These are phyloP conservation scores for Cryptophagus acutangulus DNA, from an alignment of 2,888 invertebrate species.

Conservation along the genomic window DNA sequence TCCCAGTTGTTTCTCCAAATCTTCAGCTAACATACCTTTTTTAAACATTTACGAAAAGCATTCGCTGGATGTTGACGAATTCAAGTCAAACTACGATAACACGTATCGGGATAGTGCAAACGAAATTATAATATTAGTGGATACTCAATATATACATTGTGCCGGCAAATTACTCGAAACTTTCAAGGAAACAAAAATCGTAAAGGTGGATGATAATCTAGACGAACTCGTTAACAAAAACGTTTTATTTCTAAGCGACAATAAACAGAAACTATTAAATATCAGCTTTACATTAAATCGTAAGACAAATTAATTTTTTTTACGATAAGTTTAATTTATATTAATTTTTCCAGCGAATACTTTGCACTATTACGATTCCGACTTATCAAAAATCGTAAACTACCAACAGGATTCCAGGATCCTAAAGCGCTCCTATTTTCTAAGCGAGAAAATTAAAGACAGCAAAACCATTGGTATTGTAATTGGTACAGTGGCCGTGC, in stretches of 20 bases:
- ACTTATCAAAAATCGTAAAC: slow-evolving; percentile 48
- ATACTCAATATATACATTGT: too few relatives aligned
- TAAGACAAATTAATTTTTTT: slow-evolving; percentile 14
- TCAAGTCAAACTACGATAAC: slow-evolving; percentile 41
- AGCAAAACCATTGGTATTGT: slow-evolving; percentile 82
- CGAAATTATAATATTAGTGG: too few relatives aligned
- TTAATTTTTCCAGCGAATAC: slow-evolving; percentile 47
- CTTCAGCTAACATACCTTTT: slow-evolving; percentile 66
- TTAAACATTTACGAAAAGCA: slow-evolving; percentile 66
- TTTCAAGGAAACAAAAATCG: slow-evolving; percentile 17
- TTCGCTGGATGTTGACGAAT: slow-evolving; percentile 50
- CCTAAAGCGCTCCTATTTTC: slow-evolving; percentile 74
- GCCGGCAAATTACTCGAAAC: too few relatives aligned
- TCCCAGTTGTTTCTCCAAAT: slow-evolving; percentile 76
- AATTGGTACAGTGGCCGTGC: slow-evolving; percentile 84
- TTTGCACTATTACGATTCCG: slow-evolving; percentile 50
- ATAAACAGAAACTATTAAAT: slow-evolving; percentile 51
- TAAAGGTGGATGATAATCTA: slow-evolving; percentile 25
- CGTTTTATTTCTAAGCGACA: slow-evolving; percentile 53
- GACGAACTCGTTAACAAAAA: slow-evolving; percentile 39
- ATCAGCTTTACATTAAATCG: slow-evolving; percentile 45
- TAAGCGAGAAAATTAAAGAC: slow-evolving; percentile 89
- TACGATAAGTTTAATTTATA: neutral
- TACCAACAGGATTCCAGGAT: slow-evolving; percentile 52
- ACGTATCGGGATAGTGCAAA: too few relatives aligned